A percentile compares a stretch with the other conserved stretches of the same genome.
Evolutionary conservation across 2,113 vertebrate species (phyloP).

Genomic region (Oreotrochilus melanogaster): DNA sequence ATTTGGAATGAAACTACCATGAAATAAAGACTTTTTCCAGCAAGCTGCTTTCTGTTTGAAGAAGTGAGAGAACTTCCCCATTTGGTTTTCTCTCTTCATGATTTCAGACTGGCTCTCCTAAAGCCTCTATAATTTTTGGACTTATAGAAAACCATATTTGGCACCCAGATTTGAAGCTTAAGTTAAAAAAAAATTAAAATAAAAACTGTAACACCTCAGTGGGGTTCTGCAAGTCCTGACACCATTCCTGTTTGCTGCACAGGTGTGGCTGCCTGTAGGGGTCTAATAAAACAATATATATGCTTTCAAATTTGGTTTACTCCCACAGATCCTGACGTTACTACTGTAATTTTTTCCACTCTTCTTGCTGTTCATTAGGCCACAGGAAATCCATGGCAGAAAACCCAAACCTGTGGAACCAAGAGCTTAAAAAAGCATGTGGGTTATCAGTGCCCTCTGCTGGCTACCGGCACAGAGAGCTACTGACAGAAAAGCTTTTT

Average conservation of each 20-base stretch:
- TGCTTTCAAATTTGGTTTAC: neutral
- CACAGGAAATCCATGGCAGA: neutral
- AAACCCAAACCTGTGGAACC: rapidly evolving
- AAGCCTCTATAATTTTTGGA: neutral
- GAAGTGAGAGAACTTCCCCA: neutral
- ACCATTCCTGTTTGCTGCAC: neutral
- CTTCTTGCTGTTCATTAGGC: neutral
- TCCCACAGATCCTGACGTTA: neutral
- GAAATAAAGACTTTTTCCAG: neutral
- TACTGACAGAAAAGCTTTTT: too few relatives aligned
- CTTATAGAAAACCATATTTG: neutral
- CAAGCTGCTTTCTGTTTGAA: neutral
- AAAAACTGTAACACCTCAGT: too few relatives aligned
- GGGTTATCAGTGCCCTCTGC: conserved; percentile 1
- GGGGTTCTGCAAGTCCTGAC: neutral
- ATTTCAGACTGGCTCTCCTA: neutral
- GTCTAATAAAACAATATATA: neutral
- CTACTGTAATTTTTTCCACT: rapidly evolving
- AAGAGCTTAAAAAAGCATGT: neutral
- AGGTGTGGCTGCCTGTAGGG: neutral
- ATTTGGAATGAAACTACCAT: neutral
- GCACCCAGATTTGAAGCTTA: neutral
- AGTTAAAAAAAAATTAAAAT: too few relatives aligned
- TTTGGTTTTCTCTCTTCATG: neutral
- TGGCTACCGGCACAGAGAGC: neutral